A percentile compares a stretch with the other conserved stretches of the same genome.
Evolutionary conservation across 1,140 invertebrate genomes (phyloP).

Genomic region (Idris sp.): DNA sequence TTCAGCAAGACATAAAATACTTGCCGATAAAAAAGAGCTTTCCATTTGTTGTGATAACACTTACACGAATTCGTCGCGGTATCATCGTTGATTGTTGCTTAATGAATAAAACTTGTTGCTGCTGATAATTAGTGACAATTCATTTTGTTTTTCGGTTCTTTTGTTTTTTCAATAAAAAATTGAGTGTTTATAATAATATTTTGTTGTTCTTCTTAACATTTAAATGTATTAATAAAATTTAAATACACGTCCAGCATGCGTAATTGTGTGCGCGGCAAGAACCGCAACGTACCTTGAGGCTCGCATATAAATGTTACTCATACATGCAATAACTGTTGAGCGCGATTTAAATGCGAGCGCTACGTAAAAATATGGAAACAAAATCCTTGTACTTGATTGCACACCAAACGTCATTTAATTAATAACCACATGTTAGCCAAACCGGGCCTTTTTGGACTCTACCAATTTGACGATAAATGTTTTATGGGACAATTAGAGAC

Average conservation of each 20-base stretch:
- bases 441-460: not conserved
- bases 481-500: constrained; percentile 43
- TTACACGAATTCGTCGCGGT: constrained; percentile 7
- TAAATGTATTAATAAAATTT: constrained; percentile 27
- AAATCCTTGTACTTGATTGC: too few species aligned
- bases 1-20: too few species aligned
- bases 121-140: constrained; percentile 11
- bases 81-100: constrained; percentile 9
- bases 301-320: constrained; percentile 38
- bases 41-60: constrained; percentile 16
- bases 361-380: too few species aligned
- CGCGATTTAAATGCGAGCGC: too few species aligned
- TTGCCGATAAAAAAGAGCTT: too few species aligned
- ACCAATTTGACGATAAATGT: constrained; percentile 29
- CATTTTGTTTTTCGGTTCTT: not conserved
- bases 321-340: constrained; percentile 38
- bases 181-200: too few species aligned
- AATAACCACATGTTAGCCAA: constrained; percentile 3
- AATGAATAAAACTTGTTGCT: constrained; percentile 20
- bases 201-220: not conserved
- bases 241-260: constrained; percentile 13
- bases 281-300: constrained; percentile 37
- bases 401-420: constrained; percentile 14
- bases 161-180: not conserved
- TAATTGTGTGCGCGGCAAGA: constrained; percentile 25